Conservation (phyloP, 2,888 invertebrate species). For the Hydraecia micacea region DNA sequence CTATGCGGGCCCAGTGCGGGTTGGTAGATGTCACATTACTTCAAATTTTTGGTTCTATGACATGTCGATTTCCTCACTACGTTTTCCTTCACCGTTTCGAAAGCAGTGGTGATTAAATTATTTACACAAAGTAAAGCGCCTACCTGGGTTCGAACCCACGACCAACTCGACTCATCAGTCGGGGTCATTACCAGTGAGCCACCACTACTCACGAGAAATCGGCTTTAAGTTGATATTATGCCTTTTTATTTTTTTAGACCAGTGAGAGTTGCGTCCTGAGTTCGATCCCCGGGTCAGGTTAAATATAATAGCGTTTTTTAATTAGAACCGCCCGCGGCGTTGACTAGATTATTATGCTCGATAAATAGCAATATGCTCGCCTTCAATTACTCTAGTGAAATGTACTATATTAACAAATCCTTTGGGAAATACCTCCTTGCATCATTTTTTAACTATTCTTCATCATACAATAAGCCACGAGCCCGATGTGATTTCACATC, state of each 20-base stretch:
- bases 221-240: neutral
- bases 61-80: too few species aligned
- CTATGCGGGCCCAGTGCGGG: too few species aligned
- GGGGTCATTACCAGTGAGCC: too few species aligned
- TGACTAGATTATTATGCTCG: neutral
- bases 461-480: neutral
- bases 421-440: neutral
- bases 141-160: too few species aligned
- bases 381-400: neutral
- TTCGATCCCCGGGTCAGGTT: neutral
- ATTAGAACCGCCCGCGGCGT: neutral
- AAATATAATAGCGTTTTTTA: neutral
- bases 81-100: too few species aligned
- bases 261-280: neutral
- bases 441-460: neutral
- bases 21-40: too few species aligned
- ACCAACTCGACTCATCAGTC: too few species aligned
- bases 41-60: too few species aligned
- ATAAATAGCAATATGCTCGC: neutral
- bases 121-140: too few species aligned
- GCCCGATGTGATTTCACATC: too few species aligned
- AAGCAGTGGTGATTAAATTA: too few species aligned
- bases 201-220: too few species aligned
- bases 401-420: neutral
- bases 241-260: neutral